Evolutionary conservation across 2,888 invertebrate species (phyloP).

Genomic region (Schizaphis graminum): DNA sequence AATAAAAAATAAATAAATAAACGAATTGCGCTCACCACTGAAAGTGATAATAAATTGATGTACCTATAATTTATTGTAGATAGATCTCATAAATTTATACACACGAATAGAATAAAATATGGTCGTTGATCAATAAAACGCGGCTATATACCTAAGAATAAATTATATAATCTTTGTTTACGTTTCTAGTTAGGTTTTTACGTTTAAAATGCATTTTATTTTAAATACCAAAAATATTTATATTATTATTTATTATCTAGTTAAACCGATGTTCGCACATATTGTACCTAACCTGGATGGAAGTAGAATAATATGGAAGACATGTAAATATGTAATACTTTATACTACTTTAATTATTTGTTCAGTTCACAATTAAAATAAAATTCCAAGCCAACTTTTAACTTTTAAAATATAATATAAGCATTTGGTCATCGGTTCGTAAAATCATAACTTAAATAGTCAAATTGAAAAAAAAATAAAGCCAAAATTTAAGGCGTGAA

Average conservation of each 20-base stretch:
- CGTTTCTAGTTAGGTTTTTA: not conserved
- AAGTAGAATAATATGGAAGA: not conserved
- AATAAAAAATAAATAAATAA: conserved; percentile 44
- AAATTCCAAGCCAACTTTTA: not conserved
- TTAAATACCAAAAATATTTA: not conserved
- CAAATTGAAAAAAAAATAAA: not conserved
- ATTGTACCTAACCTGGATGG: not conserved
- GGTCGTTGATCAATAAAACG: not conserved
- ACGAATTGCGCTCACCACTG: not conserved
- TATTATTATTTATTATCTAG: not conserved
- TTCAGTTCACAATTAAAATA: not conserved
- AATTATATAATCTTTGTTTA: not conserved
- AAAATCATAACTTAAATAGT: not conserved
- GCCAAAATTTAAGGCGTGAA: not conserved
- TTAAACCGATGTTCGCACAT: not conserved
- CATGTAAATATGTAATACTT: not conserved
- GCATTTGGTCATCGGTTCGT: not conserved
- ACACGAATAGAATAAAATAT: not conserved
- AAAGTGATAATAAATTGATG: conserved; percentile 28
- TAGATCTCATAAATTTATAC: not conserved
- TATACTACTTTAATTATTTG: not conserved
- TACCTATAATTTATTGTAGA: conserved; percentile 17
- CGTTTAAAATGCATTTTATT: not conserved
- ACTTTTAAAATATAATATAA: not conserved
- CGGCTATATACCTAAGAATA: not conserved